Conservation (phyloP, 1,140 invertebrate species). For the Sweltsa coloradensis region DNA sequence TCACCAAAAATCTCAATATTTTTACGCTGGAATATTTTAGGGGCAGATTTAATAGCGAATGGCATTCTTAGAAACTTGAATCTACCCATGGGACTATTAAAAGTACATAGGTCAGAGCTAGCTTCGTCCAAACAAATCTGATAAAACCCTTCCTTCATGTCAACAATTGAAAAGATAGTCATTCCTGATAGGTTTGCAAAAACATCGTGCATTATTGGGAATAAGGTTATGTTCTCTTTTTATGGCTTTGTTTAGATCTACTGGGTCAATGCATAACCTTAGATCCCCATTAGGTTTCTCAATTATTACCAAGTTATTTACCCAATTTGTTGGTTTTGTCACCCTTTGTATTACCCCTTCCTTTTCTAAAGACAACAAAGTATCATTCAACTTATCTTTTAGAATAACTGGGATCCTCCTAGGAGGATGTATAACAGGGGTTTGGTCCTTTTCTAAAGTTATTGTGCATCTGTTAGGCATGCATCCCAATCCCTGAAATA, state of each 20-base stretch:
- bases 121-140: conserved; percentile 27
- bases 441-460: too few relatives aligned
- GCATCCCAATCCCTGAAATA: too few relatives aligned
- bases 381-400: too few relatives aligned
- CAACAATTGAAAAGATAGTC: conserved; percentile 17
- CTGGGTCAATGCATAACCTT: conserved; percentile 29
- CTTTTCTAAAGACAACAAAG: too few relatives aligned
- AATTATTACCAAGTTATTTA: conserved; percentile 26
- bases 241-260: conserved; percentile 25
- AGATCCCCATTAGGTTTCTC: conserved; percentile 26
- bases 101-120: conserved; percentile 29
- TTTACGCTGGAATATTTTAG: conserved; percentile 21
- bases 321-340: conserved; percentile 26
- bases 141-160: conserved; percentile 26
- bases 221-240: conserved; percentile 28
- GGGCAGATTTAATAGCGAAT: conserved; percentile 28
- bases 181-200: conserved; percentile 24
- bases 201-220: conserved; percentile 31
- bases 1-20: conserved; percentile 18
- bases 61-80: conserved; percentile 28
- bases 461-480: too few relatives aligned
- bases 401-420: too few relatives aligned
- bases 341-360: conserved; percentile 22
- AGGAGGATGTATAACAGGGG: too few relatives aligned
- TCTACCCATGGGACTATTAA: conserved; percentile 31